phyloP scores from a whole-genome alignment of 2,797 vertebrate species.

The Sciurus vulgaris region DNA sequence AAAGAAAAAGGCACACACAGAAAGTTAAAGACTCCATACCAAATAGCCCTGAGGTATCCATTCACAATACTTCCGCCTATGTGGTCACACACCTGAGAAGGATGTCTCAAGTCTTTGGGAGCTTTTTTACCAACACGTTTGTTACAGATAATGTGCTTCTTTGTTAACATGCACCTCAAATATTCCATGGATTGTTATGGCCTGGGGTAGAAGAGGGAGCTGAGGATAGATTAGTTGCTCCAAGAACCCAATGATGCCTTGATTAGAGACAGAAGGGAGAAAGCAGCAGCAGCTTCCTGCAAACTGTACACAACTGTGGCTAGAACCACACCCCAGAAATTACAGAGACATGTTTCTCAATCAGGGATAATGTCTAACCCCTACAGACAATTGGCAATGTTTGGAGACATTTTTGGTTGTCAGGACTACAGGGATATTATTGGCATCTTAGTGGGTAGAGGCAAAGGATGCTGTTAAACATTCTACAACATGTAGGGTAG shows the following conservation, averaged over 20 bases:
- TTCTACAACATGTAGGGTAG: not conserved
- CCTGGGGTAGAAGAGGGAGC: not conserved
- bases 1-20: conserved; percentile 61
- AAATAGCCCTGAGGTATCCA: not conserved
- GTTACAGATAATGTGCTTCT: conserved; percentile 7
- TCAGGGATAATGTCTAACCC: not conserved
- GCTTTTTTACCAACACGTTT: not conserved
- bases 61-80: not conserved
- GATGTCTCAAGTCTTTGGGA: not conserved
- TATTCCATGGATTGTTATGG: not conserved
- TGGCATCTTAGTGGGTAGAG: not conserved
- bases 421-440: not conserved
- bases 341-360: not conserved
- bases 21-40: conserved; percentile 28
- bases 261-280: not conserved
- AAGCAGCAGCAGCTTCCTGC: not conserved
- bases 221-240: not conserved
- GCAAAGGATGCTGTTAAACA: not conserved
- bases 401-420: conserved; percentile 12
- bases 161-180: conserved; percentile 41
- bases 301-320: not conserved
- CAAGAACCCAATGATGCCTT: not conserved
- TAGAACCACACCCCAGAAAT: conserved; percentile 34
- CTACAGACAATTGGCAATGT: not conserved
- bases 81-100: conserved; percentile 6